Evolutionary conservation across 2,113 vertebrate species (phyloP).

Genomic region (Herpetotheres cachinnans): DNA sequence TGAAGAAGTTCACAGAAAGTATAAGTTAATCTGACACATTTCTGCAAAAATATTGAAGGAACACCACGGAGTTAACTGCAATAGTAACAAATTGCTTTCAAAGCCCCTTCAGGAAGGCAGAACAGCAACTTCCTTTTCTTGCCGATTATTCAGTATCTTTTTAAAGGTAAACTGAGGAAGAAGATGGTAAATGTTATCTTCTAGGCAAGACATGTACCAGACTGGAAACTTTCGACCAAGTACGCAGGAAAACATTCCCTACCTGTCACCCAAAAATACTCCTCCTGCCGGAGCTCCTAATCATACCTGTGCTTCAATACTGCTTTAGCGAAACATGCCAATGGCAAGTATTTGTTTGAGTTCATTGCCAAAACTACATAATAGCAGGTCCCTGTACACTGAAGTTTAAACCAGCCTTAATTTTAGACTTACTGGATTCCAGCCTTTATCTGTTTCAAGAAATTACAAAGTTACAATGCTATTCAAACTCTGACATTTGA

Average conservation of each 20-base stretch:
- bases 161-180: neutral
- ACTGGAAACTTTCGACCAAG: neutral
- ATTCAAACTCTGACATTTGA: neutral
- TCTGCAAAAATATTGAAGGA: neutral
- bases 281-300: neutral
- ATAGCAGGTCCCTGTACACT: neutral
- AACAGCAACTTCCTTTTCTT: neutral
- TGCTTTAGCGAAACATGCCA: neutral
- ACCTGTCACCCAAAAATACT: neutral
- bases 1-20: neutral
- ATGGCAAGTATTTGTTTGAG: neutral
- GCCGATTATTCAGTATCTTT: neutral
- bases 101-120: neutral
- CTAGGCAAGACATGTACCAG: neutral
- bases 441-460: neutral
- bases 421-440: neutral
- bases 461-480: neutral
- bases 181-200: neutral
- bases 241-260: neutral
- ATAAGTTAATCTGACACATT: neutral
- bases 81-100: neutral
- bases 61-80: neutral
- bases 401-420: neutral
- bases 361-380: neutral
- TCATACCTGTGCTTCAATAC: neutral